Percentiles rank a stretch among this genome's conserved stretches.
phyloP scores from a whole-genome alignment of 2,888 invertebrate species.

The Hydropsyche betteni region DNA sequence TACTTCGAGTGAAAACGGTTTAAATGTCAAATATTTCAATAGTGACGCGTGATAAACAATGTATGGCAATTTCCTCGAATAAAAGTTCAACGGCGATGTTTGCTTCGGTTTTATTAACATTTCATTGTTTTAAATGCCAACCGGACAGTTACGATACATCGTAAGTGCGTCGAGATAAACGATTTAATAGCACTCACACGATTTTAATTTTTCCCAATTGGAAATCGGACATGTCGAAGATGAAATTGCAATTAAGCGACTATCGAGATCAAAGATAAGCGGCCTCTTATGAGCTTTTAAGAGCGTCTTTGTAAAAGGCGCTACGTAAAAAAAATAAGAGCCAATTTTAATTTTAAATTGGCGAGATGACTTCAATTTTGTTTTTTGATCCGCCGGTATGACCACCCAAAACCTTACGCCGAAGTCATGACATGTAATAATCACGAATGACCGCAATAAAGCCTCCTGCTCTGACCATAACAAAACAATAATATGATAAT shows the following conservation, averaged over 20 bases:
- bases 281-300: too few species aligned
- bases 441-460: conserved; percentile 1
- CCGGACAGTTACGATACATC: background rate
- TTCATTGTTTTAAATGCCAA: conserved; percentile 13
- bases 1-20: too few species aligned
- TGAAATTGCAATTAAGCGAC: background rate
- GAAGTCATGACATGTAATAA: conserved; percentile 4
- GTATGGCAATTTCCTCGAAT: background rate
- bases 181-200: too few species aligned
- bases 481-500: too few species aligned
- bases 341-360: background rate
- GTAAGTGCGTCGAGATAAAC: too few species aligned
- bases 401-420: background rate
- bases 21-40: too few species aligned
- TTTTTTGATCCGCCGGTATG: background rate
- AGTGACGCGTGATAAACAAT: background rate
- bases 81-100: conserved; percentile 5
- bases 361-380: too few species aligned
- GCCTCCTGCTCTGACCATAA: background rate
- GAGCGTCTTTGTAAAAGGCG: too few species aligned
- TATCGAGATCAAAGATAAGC: too few species aligned
- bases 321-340: background rate
- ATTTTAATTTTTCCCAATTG: background rate
- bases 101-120: background rate
- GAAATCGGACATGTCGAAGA: background rate